Percentiles rank a stretch among this genome's conserved stretches.
These are phyloP conservation scores for Eilema griseolum DNA, from an alignment of 2,888 invertebrate genomes.

Conservation along the genomic window DNA sequence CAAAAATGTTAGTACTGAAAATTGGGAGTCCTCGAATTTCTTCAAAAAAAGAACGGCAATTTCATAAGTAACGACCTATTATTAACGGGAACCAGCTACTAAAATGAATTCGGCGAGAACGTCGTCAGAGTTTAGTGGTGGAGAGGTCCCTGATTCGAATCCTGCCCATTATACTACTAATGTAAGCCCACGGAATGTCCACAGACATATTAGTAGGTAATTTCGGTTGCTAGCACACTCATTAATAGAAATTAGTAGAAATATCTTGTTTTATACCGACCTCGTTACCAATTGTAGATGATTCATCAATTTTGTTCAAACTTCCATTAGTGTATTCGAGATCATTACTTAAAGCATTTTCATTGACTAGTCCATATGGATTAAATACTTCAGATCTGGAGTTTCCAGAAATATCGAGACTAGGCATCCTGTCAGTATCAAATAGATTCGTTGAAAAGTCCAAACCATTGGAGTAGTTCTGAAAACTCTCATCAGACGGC, in stretches of 20 bases:
- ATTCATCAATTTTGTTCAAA: constrained; percentile 23
- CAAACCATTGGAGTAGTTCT: constrained; percentile 68
- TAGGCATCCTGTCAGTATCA: constrained; percentile 70
- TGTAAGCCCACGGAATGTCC: neutral
- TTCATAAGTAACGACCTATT: no score
- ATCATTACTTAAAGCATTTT: constrained; percentile 53
- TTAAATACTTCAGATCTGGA: constrained; percentile 68
- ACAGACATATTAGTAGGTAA: no score
- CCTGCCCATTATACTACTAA: no score
- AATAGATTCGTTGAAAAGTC: constrained; percentile 73
- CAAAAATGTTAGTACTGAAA: no score
- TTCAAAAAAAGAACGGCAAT: no score
- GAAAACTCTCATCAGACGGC: constrained; percentile 74
- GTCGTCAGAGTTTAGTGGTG: no score
- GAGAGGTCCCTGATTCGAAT: no score
- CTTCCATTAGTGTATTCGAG: constrained; percentile 43
- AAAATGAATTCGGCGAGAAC: no score
- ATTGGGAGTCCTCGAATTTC: no score
- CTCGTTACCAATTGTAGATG: constrained; percentile 24
- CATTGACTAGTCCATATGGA: constrained; percentile 51
- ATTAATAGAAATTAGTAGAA: neutral
- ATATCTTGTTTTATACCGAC: constrained; percentile 21
- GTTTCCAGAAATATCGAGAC: constrained; percentile 66
- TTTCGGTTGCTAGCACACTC: neutral
- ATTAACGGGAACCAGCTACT: no score